phyloP scores from a whole-genome alignment of 2,113 vertebrate genomes.

The Donacobius atricapilla region DNA sequence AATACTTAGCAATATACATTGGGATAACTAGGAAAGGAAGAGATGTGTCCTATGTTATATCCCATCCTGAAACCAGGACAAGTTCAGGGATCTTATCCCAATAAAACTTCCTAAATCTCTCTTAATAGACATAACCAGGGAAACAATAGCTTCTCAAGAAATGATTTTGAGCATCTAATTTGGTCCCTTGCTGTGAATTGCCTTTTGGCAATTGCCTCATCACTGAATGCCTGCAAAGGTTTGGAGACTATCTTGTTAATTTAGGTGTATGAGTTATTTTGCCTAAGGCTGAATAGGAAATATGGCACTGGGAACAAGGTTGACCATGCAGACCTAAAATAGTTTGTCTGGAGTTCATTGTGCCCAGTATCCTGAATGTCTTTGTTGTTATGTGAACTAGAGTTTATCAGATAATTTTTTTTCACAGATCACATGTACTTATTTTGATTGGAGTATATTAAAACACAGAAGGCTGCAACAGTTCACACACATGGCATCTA shows the following conservation, averaged over 20 bases:
- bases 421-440: neutral
- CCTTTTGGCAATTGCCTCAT: neutral
- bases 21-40: neutral
- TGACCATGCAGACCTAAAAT: neutral
- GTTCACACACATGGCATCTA: neutral
- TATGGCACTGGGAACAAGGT: neutral
- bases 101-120: neutral
- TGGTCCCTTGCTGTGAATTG: neutral
- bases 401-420: neutral
- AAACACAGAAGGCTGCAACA: neutral
- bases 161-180: neutral
- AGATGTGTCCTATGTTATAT: accelerated
- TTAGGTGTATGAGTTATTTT: neutral
- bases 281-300: neutral
- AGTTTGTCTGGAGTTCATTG: neutral
- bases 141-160: neutral
- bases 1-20: neutral
- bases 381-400: neutral
- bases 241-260: neutral
- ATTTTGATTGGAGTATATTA: neutral
- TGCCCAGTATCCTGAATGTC: neutral
- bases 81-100: neutral
- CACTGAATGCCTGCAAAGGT: neutral
- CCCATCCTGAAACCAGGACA: neutral
- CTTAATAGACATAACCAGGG: neutral